A percentile compares a stretch with the other conserved stretches of the same genome.
These are phyloP conservation scores for Chrysodeixis includens DNA, from an alignment of 2,888 invertebrate species.

Conservation along the genomic window DNA sequence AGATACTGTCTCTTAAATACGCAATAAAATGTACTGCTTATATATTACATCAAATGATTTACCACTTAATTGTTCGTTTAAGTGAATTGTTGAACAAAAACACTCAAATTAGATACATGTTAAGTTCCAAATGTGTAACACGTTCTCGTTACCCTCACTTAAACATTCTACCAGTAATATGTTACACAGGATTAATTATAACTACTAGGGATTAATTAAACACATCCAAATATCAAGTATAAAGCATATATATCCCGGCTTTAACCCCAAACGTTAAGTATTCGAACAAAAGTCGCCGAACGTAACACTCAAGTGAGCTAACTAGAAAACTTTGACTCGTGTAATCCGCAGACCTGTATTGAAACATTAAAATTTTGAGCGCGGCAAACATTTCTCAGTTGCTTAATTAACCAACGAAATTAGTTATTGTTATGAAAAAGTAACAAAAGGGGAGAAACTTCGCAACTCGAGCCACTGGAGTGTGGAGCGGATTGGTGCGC, in stretches of 20 bases:
- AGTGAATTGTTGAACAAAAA: too few relatives aligned
- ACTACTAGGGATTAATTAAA: slow-evolving; percentile 7
- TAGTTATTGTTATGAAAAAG: slow-evolving; percentile 82
- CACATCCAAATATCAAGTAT: slow-evolving; percentile 44
- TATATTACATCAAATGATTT: too few relatives aligned
- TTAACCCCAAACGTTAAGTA: slow-evolving; percentile 45
- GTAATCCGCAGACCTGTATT: slow-evolving; percentile 66
- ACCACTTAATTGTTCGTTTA: too few relatives aligned
- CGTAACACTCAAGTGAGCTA: slow-evolving; percentile 43
- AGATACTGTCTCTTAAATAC: too few relatives aligned
- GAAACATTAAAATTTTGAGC: slow-evolving; percentile 68
- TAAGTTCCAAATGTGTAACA: not conserved
- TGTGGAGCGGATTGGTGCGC: slow-evolving; percentile 52
- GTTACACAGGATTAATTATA: slow-evolving; percentile 15
- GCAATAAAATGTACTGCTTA: too few relatives aligned
- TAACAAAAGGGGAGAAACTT: slow-evolving; percentile 71
- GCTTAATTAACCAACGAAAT: slow-evolving; percentile 80
- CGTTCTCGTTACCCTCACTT: slow-evolving; percentile 14
- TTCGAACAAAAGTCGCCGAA: slow-evolving; percentile 39
- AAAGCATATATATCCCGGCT: slow-evolving; percentile 31
- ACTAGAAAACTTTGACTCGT: slow-evolving; percentile 58
- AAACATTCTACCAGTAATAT: slow-evolving; percentile 13
- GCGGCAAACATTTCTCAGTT: slow-evolving; percentile 69
- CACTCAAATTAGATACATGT: not conserved
- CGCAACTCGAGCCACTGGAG: slow-evolving; percentile 64